A percentile compares a stretch with the other conserved stretches of the same genome.
These are phyloP conservation scores for Rhodophaea formosa DNA, from an alignment of 2,888 invertebrate species.

Conservation along the genomic window DNA sequence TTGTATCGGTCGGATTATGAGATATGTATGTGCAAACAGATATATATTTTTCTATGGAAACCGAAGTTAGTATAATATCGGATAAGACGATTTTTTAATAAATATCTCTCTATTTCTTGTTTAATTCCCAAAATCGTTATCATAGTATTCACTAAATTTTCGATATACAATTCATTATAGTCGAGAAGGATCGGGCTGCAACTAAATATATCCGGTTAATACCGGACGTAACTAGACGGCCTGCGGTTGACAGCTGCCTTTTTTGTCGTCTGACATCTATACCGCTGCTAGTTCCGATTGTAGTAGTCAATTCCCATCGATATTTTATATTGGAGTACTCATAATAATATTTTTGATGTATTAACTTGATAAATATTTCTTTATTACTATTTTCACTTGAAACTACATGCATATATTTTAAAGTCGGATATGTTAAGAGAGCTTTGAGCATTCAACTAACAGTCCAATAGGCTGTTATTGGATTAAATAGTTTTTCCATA, in stretches of 20 bases:
- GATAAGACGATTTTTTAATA: too few relatives aligned
- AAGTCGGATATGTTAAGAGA: too few relatives aligned
- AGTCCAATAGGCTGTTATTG: too few relatives aligned
- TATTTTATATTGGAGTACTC: neutral
- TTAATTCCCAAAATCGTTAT: neutral
- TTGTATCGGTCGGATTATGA: too few relatives aligned
- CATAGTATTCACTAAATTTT: neutral
- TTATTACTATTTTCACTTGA: too few relatives aligned
- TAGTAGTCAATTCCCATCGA: slow-evolving; percentile 2
- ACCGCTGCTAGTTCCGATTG: neutral
- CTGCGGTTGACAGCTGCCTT: slow-evolving; percentile 7
- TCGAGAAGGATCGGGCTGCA: neutral
- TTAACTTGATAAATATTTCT: too few relatives aligned
- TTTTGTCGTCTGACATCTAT: neutral
- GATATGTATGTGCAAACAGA: too few relatives aligned
- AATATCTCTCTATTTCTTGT: neutral
- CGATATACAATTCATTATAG: neutral
- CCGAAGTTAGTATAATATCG: neutral
- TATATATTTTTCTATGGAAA: too few relatives aligned
- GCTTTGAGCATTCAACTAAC: too few relatives aligned
- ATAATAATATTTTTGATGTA: too few relatives aligned
- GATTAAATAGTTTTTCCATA: too few relatives aligned
- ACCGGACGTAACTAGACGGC: neutral
- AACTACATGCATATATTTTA: too few relatives aligned
- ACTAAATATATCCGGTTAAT: slow-evolving; percentile 1